phyloP scores from a whole-genome alignment of 2,113 vertebrate species.

The Sinocyclocheilus anshuiensis region DNA sequence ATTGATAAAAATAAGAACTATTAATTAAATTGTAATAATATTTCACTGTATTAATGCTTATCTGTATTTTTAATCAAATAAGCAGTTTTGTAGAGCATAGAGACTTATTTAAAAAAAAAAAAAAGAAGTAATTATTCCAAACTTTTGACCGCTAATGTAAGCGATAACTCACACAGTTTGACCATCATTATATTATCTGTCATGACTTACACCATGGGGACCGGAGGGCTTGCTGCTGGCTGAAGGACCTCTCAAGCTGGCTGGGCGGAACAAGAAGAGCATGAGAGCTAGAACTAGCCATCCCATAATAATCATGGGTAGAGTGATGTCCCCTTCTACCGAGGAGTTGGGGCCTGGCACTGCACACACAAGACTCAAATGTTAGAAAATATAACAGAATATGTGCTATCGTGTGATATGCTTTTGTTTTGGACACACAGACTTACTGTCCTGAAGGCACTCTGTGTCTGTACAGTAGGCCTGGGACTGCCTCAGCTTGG shows the following conservation, averaged over 20 bases:
- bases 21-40: no score
- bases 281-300: slow-evolving; percentile 89
- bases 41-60: no score
- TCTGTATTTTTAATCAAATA: no score
- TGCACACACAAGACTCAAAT: slow-evolving; percentile 65
- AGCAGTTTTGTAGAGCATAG: no score
- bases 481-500: slow-evolving; percentile 93
- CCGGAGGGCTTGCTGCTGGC: slow-evolving; percentile 80
- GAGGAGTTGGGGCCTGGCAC: slow-evolving; percentile 87
- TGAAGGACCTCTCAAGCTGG: slow-evolving; percentile 82
- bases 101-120: no score
- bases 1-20: no score
- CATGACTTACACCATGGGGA: slow-evolving; percentile 84
- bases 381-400: slow-evolving; percentile 20
- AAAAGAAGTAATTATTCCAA: no score
- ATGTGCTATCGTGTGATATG: background rate
- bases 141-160: background rate
- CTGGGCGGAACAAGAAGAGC: slow-evolving; percentile 89
- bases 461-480: slow-evolving; percentile 97
- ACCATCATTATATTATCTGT: background rate
- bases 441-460: slow-evolving; percentile 95
- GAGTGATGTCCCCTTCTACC: slow-evolving; percentile 78
- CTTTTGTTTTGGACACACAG: slow-evolving; percentile 5
- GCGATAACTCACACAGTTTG: background rate
- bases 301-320: slow-evolving; percentile 91